These are phyloP conservation scores for Athrips mouffetella DNA, from an alignment of 2,888 invertebrate genomes.

Conservation along the genomic window DNA sequence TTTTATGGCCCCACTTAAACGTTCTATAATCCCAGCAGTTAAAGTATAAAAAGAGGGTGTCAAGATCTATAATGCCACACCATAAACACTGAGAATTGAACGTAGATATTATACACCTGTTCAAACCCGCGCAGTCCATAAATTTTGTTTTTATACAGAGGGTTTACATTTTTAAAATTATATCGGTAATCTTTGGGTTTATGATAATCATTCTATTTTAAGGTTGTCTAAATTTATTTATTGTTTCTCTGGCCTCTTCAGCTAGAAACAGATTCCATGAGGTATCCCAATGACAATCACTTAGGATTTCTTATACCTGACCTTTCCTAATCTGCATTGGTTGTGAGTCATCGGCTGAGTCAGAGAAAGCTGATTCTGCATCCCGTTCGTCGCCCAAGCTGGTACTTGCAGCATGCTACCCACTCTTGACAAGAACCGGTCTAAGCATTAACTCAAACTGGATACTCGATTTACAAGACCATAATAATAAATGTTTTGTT, in stretches of 20 bases:
- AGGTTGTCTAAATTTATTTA: slow-evolving; percentile 25
- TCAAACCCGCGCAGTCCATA: slow-evolving; percentile 50
- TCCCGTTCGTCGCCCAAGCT: slow-evolving; percentile 30
- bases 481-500: slow-evolving; percentile 20
- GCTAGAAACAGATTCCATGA: slow-evolving; percentile 22
- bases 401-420: slow-evolving; percentile 24
- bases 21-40: slow-evolving; percentile 70
- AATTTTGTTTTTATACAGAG: slow-evolving; percentile 50
- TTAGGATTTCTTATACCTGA: slow-evolving; percentile 34
- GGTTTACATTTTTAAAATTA: slow-evolving; percentile 35
- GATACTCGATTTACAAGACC: slow-evolving; percentile 22
- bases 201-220: slow-evolving; percentile 32
- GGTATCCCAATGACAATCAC: slow-evolving; percentile 12
- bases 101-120: slow-evolving; percentile 55
- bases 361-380: slow-evolving; percentile 50
- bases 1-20: slow-evolving; percentile 73
- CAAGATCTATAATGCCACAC: slow-evolving; percentile 58
- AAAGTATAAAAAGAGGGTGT: slow-evolving; percentile 65
- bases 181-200: slow-evolving; percentile 33
- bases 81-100: slow-evolving; percentile 61
- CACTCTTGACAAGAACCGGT: slow-evolving; percentile 30
- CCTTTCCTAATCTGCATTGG: slow-evolving; percentile 43
- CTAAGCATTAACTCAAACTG: slow-evolving; percentile 23
- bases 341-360: slow-evolving; percentile 60
- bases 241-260: slow-evolving; percentile 21